A percentile compares a stretch with the other conserved stretches of the same genome.
These are phyloP conservation scores for Pelmatolapia mariae DNA, from an alignment of 2,113 vertebrate species.

Conservation along the genomic window DNA sequence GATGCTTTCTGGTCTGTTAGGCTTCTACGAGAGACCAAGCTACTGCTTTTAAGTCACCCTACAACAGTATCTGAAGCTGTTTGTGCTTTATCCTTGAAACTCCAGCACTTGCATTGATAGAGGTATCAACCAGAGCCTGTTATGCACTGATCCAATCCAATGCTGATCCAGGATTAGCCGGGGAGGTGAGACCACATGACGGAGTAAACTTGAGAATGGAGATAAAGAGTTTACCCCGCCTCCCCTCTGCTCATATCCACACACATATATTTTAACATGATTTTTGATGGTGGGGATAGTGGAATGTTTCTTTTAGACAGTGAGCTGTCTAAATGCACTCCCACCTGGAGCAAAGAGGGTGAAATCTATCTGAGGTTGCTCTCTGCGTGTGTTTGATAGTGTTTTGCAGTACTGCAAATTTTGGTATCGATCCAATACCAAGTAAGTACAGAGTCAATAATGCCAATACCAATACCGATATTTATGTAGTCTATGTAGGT, in stretches of 20 bases:
- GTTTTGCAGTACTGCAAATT: neutral
- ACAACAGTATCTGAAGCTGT: neutral
- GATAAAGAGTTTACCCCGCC: neutral
- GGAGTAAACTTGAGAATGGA: neutral
- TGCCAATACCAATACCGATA: neutral
- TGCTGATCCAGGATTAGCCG: conserved; percentile 37
- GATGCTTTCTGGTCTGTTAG: neutral
- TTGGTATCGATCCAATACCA: neutral
- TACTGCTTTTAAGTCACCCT: neutral
- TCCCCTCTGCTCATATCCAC: neutral
- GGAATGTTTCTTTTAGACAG: neutral
- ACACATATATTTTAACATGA: neutral
- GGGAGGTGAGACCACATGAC: conserved; percentile 7
- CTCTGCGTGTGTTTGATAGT: neutral
- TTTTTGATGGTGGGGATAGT: neutral
- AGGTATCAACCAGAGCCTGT: conserved; percentile 16
- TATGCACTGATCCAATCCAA: conserved; percentile 10
- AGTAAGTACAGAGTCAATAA: neutral
- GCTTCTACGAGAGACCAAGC: neutral
- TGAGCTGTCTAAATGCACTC: neutral
- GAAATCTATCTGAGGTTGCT: neutral
- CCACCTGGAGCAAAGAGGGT: neutral
- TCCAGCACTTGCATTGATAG: neutral
- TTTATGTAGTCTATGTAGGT: neutral
- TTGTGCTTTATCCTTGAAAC: conserved; percentile 5